Base-by-base conservation (phyloP, 2,888 invertebrate species). In the Sesia apiformis region DNA sequence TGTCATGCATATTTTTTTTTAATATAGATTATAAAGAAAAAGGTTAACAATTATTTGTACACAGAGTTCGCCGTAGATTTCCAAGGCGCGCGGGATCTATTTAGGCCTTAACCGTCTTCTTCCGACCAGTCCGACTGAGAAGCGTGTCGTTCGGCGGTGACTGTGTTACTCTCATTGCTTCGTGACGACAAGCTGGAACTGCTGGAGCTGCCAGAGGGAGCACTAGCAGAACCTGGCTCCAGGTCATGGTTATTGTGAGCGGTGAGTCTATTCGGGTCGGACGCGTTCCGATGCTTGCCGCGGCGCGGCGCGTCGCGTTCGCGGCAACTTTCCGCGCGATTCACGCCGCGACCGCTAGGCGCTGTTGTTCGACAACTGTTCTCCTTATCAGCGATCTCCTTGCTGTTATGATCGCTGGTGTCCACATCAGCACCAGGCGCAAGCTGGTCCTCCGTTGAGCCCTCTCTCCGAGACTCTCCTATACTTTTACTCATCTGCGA, bases 111-210 rank as follows among this genome's bases (percentile, higher is more conserved):
- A n/a, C n/a, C n/a, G n/a, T n/a, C n/a, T n/a, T n/a, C n/a, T n/a
- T n/a, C n/a, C n/a, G n/a, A n/a, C n/a, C n/a, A n/a, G n/a, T n/a
- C n/a, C n/a, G n/a, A n/a, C n/a, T n/a, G n/a, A n/a, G n/a, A n/a
- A n/a, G n/a, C 89, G 58, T 88, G 88, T 55, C 86, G 87, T 4
- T 90, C 90, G 3, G 86, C 73, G 3, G 84, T 74, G 53, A 83
- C 85, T 1, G 88, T 87, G 66, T 84, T 85, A 68, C 90, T 86
- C 76, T 90, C 90, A 58, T 90, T 90, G 60, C 90, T 90, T 55
- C 85, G 75, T 1, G 90, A 90, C 0, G 90, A 90, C 5, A 90
- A 59, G 57, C 90, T 90, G 43, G 90, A 90, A 59, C 87, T 89
- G 72, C 90, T 90, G 4, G 90, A 90, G 56, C 88, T 88, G 57